Conservation (phyloP, 2,888 invertebrate genomes). For the Nemurella pictetii region DNA sequence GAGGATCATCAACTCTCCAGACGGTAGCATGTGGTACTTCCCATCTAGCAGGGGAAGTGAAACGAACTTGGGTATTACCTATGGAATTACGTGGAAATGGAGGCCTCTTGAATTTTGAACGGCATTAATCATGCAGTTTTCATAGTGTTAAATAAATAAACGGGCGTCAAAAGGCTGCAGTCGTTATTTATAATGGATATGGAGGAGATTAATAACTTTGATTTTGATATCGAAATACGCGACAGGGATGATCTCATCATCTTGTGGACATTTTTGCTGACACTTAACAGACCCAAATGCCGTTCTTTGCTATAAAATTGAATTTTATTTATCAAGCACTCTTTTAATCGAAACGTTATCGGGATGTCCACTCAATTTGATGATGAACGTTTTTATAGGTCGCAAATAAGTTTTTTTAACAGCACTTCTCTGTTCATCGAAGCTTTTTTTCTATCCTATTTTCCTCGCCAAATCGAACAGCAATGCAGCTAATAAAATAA, state of each 20-base stretch:
- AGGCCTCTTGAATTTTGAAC: neutral
- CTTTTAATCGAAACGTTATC: neutral
- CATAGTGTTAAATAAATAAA: no score
- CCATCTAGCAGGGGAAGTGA: slow-evolving; percentile 52
- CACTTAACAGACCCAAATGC: neutral
- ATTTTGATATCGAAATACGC: neutral
- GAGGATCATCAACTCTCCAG: slow-evolving; percentile 63
- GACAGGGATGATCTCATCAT: no score
- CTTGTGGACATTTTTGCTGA: neutral
- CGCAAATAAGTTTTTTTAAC: neutral
- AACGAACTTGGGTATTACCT: neutral
- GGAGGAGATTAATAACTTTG: no score
- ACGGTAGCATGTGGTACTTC: slow-evolving; percentile 61
- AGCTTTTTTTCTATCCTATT: neutral
- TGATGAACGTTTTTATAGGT: neutral
- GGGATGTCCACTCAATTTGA: neutral
- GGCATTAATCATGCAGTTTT: neutral
- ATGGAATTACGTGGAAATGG: neutral
- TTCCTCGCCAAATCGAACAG: neutral
- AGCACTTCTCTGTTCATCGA: neutral
- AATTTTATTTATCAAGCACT: neutral
- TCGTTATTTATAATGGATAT: no score
- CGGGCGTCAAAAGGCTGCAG: no score
- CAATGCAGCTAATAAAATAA: neutral
- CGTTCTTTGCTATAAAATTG: neutral